These are phyloP conservation scores for Bungarus multicinctus DNA, from an alignment of 2,113 vertebrate species.

Conservation along the genomic window DNA sequence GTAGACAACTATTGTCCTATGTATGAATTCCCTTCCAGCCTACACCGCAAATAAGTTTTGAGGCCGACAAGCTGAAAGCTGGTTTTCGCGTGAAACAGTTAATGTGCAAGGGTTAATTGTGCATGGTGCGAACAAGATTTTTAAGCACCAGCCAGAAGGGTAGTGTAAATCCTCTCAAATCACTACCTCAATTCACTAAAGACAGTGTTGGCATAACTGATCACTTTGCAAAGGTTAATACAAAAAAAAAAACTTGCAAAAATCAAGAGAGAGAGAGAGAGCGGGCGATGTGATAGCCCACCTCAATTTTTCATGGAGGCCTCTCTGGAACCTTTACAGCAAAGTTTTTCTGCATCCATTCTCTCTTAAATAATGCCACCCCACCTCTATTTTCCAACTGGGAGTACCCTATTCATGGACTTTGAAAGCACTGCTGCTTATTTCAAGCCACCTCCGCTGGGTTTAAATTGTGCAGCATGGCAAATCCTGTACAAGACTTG, in stretches of 20 bases:
- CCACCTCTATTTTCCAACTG: neutral
- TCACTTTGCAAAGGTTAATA: neutral
- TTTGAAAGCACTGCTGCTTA: neutral
- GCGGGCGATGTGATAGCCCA: neutral
- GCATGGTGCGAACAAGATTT: neutral
- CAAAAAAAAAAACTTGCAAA: neutral
- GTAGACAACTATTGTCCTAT: neutral
- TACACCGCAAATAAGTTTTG: too few species aligned
- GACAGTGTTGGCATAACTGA: too few species aligned
- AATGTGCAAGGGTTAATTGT: neutral
- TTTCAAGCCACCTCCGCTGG: neutral
- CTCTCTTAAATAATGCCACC: neutral
- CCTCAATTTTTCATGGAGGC: neutral
- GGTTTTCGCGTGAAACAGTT: neutral
- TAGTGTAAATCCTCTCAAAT: neutral
- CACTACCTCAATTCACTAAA: neutral
- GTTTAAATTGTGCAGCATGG: neutral
- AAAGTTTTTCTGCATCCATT: neutral
- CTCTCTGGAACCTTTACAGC: neutral
- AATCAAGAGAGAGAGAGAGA: neutral
- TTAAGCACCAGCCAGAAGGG: neutral
- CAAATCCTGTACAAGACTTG: neutral
- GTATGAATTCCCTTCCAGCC: neutral
- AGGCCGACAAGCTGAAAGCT: neutral
- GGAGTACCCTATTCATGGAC: neutral